Evolutionary conservation across 2,797 vertebrate species (phyloP).

Genomic region (Gobio occitaniae): DNA sequence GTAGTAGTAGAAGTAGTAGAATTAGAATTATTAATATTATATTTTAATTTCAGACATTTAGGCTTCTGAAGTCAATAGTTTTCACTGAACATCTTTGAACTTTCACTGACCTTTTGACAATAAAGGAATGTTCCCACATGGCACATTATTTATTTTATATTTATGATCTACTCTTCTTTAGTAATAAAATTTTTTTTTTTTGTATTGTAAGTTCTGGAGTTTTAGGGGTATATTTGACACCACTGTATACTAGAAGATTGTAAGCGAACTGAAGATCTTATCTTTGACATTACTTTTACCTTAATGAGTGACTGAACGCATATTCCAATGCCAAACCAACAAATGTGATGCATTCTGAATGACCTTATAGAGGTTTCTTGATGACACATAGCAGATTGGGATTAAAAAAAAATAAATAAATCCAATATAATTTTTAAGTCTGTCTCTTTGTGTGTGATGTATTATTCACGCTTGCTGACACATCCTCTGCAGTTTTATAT

Average conservation of each 20-base stretch:
- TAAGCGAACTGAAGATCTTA: neutral
- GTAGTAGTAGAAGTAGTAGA: neutral
- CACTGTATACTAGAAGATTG: neutral
- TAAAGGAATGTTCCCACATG: neutral
- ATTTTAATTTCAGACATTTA: neutral
- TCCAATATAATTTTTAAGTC: neutral
- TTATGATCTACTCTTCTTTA: neutral
- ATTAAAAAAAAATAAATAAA: conserved; percentile 1
- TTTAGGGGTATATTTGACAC: neutral
- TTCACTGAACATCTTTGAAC: neutral
- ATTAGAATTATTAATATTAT: neutral
- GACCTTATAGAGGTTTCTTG: conserved; percentile 16
- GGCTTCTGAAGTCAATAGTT: neutral
- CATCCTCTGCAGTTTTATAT: neutral
- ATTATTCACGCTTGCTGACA: conserved; percentile 36
- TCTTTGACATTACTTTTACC: neutral
- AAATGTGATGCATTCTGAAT: neutral
- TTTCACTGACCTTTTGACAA: neutral
- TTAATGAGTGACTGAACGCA: neutral
- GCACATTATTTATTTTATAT: neutral
- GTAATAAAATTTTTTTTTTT: neutral
- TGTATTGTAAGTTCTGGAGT: neutral
- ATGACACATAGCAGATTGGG: conserved; percentile 12
- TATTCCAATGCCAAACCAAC: neutral
- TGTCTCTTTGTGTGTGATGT: conserved; percentile 13